Evolutionary conservation across 2,113 vertebrate genomes (phyloP).

Genomic region (Sinocyclocheilus grahami): DNA sequence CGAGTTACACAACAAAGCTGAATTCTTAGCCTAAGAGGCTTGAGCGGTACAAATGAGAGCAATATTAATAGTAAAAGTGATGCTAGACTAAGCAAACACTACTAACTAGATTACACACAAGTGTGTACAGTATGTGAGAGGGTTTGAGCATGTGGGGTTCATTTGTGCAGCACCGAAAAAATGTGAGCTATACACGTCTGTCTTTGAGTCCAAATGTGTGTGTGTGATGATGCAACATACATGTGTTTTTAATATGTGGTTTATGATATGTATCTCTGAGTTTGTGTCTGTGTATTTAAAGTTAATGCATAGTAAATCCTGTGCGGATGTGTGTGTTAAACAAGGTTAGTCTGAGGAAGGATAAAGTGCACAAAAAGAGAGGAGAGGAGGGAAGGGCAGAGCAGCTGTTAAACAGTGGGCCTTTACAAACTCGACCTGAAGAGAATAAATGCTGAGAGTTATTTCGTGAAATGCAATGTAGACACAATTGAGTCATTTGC

Average conservation of each 20-base stretch:
- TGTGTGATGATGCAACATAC: background rate
- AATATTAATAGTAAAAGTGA: background rate
- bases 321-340: background rate
- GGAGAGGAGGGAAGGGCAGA: background rate
- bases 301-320: background rate
- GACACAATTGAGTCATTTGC: background rate
- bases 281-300: constrained; percentile 1
- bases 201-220: background rate
- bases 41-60: background rate
- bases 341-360: background rate
- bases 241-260: constrained; percentile 14
- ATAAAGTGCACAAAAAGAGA: background rate
- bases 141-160: constrained; percentile 11
- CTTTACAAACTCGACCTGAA: constrained; percentile 11
- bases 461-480: background rate
- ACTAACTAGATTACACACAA: background rate
- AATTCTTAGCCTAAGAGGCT: background rate
- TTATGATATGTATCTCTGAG: background rate
- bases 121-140: background rate
- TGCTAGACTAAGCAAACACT: background rate
- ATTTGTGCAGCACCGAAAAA: constrained; percentile 19
- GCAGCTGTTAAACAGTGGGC: background rate
- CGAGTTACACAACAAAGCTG: background rate
- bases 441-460: background rate
- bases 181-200: constrained; percentile 14